Percentiles rank a stretch among this genome's conserved stretches.
Evolutionary conservation across 1,140 invertebrate species (phyloP).

Genomic region (Drosophila obscura): DNA sequence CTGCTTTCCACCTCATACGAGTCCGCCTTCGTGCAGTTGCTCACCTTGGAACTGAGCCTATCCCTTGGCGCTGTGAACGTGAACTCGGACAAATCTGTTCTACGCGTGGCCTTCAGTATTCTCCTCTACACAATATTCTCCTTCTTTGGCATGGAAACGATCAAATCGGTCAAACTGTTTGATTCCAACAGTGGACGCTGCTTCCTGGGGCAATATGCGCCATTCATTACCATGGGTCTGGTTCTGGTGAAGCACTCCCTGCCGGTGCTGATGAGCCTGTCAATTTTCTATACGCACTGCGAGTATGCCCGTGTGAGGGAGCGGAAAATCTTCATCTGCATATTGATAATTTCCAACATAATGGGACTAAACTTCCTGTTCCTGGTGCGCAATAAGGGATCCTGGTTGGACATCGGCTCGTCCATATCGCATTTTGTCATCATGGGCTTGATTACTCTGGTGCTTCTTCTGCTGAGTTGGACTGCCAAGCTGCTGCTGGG

Average conservation of each 20-base stretch:
- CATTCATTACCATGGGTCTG: conserved; percentile 94
- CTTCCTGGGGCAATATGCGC: conserved; percentile 96
- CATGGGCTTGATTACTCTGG: conserved; percentile 84
- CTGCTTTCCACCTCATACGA: conserved; percentile 88
- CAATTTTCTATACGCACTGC: conserved; percentile 56
- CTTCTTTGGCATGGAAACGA: conserved; percentile 98
- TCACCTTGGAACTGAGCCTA: conserved; percentile 74
- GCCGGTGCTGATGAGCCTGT: conserved; percentile 91
- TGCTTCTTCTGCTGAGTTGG: conserved; percentile 56
- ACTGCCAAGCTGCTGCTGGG: conserved; percentile 55
- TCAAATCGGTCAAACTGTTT: conserved; percentile 97
- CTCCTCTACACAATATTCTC: conserved; percentile 92
- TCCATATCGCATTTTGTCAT: conserved; percentile 89
- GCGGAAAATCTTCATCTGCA: conserved; percentile 87
- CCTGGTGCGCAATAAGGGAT: conserved; percentile 92
- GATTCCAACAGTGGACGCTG: conserved; percentile 95
- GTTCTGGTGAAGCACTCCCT: conserved; percentile 94
- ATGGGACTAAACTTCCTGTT: conserved; percentile 95
- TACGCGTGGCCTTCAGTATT: conserved; percentile 84
- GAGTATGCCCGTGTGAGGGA: conserved; percentile 58
- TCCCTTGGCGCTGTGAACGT: conserved; percentile 25
- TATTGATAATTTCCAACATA: conserved; percentile 92
- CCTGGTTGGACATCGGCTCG: conserved; percentile 98
- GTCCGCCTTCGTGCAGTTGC: conserved; percentile 86
- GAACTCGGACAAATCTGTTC: conserved; percentile 36